phyloP scores from a whole-genome alignment of 2,113 vertebrate genomes.

The Megaceryle maxima region DNA sequence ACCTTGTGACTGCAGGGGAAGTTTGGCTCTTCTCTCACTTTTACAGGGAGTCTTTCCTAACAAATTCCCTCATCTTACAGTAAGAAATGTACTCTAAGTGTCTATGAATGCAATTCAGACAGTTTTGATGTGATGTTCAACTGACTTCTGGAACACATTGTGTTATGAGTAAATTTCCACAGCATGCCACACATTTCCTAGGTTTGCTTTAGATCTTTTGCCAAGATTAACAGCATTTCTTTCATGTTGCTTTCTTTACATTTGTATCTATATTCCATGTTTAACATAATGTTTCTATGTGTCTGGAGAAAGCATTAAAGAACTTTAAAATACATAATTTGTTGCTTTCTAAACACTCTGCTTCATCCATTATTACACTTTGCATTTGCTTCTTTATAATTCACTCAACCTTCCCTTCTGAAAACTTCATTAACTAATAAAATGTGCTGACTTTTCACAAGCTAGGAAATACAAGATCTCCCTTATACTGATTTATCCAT shows the following conservation, averaged over 20 bases:
- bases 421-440: not conserved
- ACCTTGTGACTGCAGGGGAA: not conserved
- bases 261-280: slow-evolving; percentile 61
- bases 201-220: slow-evolving; percentile 52
- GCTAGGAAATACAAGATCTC: not conserved
- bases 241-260: slow-evolving; percentile 58
- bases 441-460: not conserved
- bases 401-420: not conserved
- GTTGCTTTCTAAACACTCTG: slow-evolving; percentile 55
- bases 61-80: not conserved
- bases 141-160: slow-evolving; percentile 40
- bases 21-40: not conserved
- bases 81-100: not conserved
- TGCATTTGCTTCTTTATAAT: slow-evolving; percentile 3
- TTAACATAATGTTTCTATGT: slow-evolving; percentile 27
- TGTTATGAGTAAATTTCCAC: slow-evolving; percentile 62
- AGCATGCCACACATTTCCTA: slow-evolving; percentile 43
- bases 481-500: not conserved
- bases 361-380: slow-evolving; percentile 5
- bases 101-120: slow-evolving; percentile 2
- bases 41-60: not conserved
- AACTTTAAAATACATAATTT: not conserved
- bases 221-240: slow-evolving; percentile 62
- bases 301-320: slow-evolving; percentile 44
- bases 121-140: slow-evolving; percentile 15